A percentile compares a stretch with the other conserved stretches of the same genome.
Conservation (phyloP, 2,113 vertebrate genomes). For the Vidua macroura region DNA sequence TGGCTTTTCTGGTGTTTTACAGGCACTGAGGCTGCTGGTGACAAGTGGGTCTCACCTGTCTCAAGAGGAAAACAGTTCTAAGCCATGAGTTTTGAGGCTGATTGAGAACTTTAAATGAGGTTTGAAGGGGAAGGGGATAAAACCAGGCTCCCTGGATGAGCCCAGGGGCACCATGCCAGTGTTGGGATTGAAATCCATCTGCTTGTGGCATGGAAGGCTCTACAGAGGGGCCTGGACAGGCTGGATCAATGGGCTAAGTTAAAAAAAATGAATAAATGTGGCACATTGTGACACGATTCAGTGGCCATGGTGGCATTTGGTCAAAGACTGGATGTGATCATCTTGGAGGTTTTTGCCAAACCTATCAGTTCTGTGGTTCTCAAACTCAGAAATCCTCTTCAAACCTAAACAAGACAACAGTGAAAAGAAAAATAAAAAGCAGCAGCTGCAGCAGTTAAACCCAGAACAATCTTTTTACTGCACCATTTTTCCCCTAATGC, state of each 20-base stretch:
- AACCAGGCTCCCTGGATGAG: background rate
- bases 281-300: background rate
- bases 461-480: background rate
- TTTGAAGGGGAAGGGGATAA: background rate
- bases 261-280: background rate
- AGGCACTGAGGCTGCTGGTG: background rate
- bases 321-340: background rate
- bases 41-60: background rate
- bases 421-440: background rate
- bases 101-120: fast-evolving
- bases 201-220: background rate
- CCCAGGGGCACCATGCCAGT: no score
- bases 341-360: background rate
- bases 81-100: background rate
- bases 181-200: background rate
- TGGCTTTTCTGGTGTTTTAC: background rate
- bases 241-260: background rate
- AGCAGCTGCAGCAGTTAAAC: background rate
- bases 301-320: fast-evolving
- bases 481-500: background rate
- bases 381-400: background rate
- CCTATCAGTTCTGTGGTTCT: background rate
- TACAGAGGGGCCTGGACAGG: background rate
- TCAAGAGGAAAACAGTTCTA: no score
- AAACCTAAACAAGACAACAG: background rate